Evolutionary conservation across 2,888 invertebrate genomes (phyloP), one percentile per base, ranked within the genome.

Genomic region (Asteroscopus sphinx): DNA sequence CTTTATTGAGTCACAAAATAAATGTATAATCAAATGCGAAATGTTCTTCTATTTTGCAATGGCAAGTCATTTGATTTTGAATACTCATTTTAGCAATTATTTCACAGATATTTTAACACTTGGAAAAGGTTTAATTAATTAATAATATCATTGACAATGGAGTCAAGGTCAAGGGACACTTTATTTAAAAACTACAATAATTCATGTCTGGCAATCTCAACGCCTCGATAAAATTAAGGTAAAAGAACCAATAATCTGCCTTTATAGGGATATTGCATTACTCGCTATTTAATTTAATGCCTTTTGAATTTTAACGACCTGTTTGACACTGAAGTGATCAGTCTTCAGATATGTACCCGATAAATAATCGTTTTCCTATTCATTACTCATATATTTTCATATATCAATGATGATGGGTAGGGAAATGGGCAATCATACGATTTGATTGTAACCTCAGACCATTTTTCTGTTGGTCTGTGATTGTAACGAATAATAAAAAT

Each of bases 221-320:
- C 13, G 11, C 2, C 12, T 25, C 28, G 16, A 26, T 7, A 7
- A 39, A 16, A 51, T 37, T 28, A 39, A 30, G 49, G 53, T 56
- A 13, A 41, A 51, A 37, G 13, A 17, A 25, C 56, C 48, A 57
- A 48, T 61, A 42, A 46, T 28, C 7, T 11, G 26, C 35, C 15
- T 25, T 40, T 5, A 42, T 16, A 16, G 35, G n/a, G n/a, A n/a
- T n/a, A n/a, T n/a, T n/a, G 26, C 26, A 48, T 21, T 48, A 32
- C 12, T n/a, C 7, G 12, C 21, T 28, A 26, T 17, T 26, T 39
- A 46, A 51, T 39, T 35, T 15, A 13, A 30, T 39, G 16, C 1
- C 4, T 4, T 54, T 52, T 49, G 54, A 26, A 40, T 58, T 39
- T 8, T 33, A 35, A 35, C 8, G 42, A 37, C 9, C 12, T 42